phyloP scores from a whole-genome alignment of 2,113 vertebrate species.

The Rhinopomastus cyanomelas region DNA sequence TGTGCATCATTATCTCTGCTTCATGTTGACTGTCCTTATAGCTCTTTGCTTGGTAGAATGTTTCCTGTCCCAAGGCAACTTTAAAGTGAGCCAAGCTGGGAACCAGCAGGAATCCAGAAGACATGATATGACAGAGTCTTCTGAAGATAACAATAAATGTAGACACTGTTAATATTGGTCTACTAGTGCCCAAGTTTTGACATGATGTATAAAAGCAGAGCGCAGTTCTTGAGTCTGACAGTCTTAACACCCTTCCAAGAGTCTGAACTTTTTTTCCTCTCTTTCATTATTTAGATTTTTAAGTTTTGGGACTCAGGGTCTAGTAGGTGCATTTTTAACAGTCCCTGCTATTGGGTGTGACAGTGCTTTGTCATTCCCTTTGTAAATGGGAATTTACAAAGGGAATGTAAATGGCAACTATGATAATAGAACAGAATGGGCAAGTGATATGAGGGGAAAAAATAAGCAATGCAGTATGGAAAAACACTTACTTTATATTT shows the following conservation, averaged over 20 bases:
- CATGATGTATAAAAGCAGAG: neutral
- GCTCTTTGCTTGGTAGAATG: neutral
- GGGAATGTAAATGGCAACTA: no score
- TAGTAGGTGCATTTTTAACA: neutral
- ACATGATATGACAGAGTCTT: neutral
- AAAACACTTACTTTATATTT: neutral
- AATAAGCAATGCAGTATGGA: neutral
- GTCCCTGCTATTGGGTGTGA: neutral
- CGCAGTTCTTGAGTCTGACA: neutral
- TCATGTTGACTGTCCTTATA: neutral
- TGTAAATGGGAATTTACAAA: no score
- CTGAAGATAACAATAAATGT: neutral
- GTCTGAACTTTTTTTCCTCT: neutral
- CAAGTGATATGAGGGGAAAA: neutral
- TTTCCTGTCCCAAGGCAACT: neutral
- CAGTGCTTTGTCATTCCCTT: neutral
- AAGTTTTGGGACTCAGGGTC: neutral
- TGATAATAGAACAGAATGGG: neutral
- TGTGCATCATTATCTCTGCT: neutral
- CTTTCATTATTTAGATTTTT: neutral
- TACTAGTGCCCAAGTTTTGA: neutral
- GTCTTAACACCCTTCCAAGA: neutral
- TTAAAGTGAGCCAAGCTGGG: neutral
- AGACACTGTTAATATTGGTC: neutral
- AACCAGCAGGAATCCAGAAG: neutral